phyloP scores from a whole-genome alignment of 2,113 vertebrate genomes.

The Pseudorhombus dupliciocellatus region DNA sequence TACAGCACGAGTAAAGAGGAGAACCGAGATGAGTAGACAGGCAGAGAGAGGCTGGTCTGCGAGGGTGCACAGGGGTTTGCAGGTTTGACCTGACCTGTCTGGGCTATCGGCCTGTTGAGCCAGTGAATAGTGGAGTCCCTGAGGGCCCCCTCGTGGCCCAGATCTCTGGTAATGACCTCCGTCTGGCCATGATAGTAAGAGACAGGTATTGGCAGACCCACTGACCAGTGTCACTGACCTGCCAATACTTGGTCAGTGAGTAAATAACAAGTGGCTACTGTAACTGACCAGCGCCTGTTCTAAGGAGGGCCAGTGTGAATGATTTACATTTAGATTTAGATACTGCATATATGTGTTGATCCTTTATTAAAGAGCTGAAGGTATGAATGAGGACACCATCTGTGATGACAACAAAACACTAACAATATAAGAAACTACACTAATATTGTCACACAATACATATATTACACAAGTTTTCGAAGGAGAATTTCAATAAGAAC shows the following conservation, averaged over 20 bases:
- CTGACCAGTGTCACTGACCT: conserved; percentile 69
- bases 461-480: too few species aligned
- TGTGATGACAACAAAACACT: too few species aligned
- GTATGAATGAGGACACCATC: too few species aligned
- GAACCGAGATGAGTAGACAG: conserved; percentile 35
- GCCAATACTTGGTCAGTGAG: conserved; percentile 76
- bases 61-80: conserved; percentile 7
- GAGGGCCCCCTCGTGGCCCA: conserved; percentile 62
- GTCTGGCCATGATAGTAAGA: conserved; percentile 64
- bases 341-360: too few species aligned
- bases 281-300: conserved; percentile 28
- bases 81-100: conserved; percentile 72
- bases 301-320: conserved; percentile 6
- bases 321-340: background rate
- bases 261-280: conserved; percentile 72
- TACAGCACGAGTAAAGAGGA: background rate
- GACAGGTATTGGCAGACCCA: conserved; percentile 77
- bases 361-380: too few species aligned
- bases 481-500: too few species aligned
- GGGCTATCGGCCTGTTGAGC: conserved; percentile 62
- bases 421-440: too few species aligned
- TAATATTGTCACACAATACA: too few species aligned
- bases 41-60: conserved; percentile 5
- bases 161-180: conserved; percentile 79
- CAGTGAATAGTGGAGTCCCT: conserved; percentile 65